A percentile compares a stretch with the other conserved stretches of the same genome.
phyloP scores from a whole-genome alignment of 2,113 vertebrate species.

The Gallinago undulata region DNA sequence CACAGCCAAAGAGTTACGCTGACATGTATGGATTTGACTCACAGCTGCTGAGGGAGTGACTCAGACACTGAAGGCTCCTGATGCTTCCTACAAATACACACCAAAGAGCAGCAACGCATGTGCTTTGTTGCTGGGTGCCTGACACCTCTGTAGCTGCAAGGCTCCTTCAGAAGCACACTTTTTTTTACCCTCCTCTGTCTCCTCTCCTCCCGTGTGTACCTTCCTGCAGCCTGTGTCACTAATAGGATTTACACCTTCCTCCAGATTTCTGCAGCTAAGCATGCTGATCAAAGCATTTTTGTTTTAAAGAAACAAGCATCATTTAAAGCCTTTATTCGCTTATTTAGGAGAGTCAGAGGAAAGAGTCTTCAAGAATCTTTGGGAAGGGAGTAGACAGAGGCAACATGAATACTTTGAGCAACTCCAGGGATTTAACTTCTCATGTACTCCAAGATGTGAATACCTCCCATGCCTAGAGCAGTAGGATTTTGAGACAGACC shows the following conservation, averaged over 20 bases:
- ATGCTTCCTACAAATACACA: not conserved
- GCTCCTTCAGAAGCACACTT: not conserved
- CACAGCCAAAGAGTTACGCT: not conserved
- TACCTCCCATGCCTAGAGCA: slow-evolving; percentile 18
- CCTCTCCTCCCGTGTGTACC: not conserved
- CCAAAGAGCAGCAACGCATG: not conserved
- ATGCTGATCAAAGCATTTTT: not conserved
- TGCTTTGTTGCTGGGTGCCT: not conserved
- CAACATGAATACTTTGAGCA: not conserved
- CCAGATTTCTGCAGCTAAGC: not conserved
- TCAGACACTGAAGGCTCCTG: not conserved
- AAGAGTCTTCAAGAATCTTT: not conserved
- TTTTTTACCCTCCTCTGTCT: not conserved
- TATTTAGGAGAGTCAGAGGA: not conserved
- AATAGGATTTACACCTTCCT: not conserved
- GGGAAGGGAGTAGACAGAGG: not conserved
- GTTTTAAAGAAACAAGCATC: not conserved
- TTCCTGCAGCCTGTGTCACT: not conserved
- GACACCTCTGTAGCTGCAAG: not conserved
- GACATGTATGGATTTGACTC: slow-evolving; percentile 25
- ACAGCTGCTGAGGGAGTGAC: slow-evolving; percentile 15
- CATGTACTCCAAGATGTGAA: not conserved
- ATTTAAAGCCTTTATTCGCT: not conserved
- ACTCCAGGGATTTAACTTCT: not conserved
- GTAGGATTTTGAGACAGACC: slow-evolving; percentile 10